phyloP scores from a whole-genome alignment of 2,888 invertebrate genomes.

The Vesta saturnalis region DNA sequence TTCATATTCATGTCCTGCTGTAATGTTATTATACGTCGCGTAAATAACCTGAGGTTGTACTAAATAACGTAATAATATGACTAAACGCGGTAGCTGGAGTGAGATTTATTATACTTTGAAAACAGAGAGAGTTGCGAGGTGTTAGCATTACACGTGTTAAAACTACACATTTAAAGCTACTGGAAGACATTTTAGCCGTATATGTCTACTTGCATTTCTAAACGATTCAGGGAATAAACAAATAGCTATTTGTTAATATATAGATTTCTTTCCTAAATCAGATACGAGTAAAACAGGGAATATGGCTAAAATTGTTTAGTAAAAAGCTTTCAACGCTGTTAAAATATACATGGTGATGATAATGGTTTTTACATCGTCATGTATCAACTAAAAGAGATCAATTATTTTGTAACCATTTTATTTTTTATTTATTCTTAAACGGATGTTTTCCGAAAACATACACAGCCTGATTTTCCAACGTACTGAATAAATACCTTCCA shows the following conservation, averaged over 20 bases:
- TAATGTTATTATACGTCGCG: conserved; percentile 57
- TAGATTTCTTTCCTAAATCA: conserved; percentile 4
- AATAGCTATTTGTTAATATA: no score
- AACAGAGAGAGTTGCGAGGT: conserved; percentile 49
- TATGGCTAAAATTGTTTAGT: conserved; percentile 12
- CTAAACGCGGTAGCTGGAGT: conserved; percentile 53
- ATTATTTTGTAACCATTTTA: conserved; percentile 19
- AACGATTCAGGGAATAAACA: no score
- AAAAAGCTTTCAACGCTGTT: conserved; percentile 21
- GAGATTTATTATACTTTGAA: conserved; percentile 58
- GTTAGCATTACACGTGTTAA: conserved; percentile 48
- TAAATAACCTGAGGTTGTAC: conserved; percentile 57
- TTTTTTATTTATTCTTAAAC: conserved; percentile 11
- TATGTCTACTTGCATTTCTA: no score
- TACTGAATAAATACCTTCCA: neutral
- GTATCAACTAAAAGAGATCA: conserved; percentile 25
- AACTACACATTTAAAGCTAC: conserved; percentile 42
- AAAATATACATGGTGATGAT: conserved; percentile 16
- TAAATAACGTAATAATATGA: conserved; percentile 60
- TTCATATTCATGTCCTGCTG: conserved; percentile 60
- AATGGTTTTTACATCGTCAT: conserved; percentile 19
- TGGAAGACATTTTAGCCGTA: neutral
- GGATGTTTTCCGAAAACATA: conserved; percentile 11
- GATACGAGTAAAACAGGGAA: conserved; percentile 2
- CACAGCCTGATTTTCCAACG: neutral